Base-by-base conservation (phyloP, 1,140 invertebrate species). In the Euura saliciscinereae region DNA sequence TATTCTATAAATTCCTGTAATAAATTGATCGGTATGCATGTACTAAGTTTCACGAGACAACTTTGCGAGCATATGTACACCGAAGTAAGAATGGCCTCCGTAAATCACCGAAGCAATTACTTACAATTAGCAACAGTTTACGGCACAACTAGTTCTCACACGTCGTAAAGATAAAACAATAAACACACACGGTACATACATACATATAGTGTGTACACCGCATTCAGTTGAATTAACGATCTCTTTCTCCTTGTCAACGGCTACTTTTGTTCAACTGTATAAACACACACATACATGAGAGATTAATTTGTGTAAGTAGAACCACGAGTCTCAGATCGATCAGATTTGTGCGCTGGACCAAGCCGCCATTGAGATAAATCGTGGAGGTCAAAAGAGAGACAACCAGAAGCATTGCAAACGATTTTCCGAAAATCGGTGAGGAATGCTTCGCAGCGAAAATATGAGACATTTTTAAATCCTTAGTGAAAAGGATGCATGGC, bases 111-210 rank as follows among this genome's bases (percentile, higher is more conserved):
- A 8, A 28, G 28, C 66, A 67, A 67, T 67, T 67, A 67, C 66
- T 67, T 11, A 44, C 66, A 67, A 67, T 67, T 67, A 67, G 28
- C 66, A 28, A 67, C 28, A 44, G 28, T 67, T 67, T 67, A 67
- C 66, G 28, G 66, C 28, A 10, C 66, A 67, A 67, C 3, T 67
- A 67, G 13, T 67, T 67, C 66, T 67, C 66, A 44, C 66, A 67
- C 28, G 66, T 44, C 66, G 66, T 67, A 67, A 67, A 67, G 66
- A 67, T 67, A 67, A 67, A 67, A 67, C 66, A 67, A 67, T 67
- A 67, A 67, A 67, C 28, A 44, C 8, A 44, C 43, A 44, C 66
- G 8, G 3, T 42, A 28, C 66, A 28, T 44, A 2, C 66, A 8
- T 67, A 28, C 13, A 11, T 8, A 44, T 67, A 67, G 42, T 8